These are phyloP conservation scores for Galemys pyrenaicus DNA, from an alignment of 2,113 vertebrate genomes.

Conservation along the genomic window DNA sequence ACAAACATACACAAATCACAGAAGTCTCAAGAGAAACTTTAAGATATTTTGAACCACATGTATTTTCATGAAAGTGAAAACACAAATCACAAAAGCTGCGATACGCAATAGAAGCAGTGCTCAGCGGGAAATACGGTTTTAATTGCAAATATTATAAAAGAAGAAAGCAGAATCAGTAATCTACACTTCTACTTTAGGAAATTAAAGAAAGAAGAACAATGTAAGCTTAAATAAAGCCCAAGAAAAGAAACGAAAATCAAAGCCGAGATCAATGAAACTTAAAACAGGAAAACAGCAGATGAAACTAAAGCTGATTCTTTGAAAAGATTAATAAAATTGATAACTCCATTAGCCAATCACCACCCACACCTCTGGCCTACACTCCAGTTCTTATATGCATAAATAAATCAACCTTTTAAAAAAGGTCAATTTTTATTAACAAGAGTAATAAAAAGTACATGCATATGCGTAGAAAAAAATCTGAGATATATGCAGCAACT, in stretches of 20 bases:
- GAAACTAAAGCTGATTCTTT: constrained; percentile 13
- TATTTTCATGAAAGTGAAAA: neutral
- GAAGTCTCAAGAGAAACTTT: neutral
- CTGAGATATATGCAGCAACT: neutral
- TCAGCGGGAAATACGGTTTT: neutral
- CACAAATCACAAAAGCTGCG: neutral
- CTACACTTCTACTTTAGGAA: neutral
- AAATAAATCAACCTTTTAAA: neutral
- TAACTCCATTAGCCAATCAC: neutral
- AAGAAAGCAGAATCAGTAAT: neutral
- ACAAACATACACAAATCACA: neutral
- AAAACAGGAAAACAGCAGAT: neutral
- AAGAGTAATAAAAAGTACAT: neutral
- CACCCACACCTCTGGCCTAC: no score
- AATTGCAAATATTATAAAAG: neutral
- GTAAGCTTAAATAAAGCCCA: neutral
- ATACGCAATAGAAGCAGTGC: neutral
- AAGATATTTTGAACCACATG: neutral
- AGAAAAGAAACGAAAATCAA: neutral
- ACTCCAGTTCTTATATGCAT: no score
- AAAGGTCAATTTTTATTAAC: neutral
- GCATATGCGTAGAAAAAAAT: neutral
- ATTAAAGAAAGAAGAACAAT: neutral
- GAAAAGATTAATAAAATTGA: neutral
- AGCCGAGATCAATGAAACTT: neutral